Conservation (phyloP, 2,113 vertebrate species). For the Pygoscelis adeliae region DNA sequence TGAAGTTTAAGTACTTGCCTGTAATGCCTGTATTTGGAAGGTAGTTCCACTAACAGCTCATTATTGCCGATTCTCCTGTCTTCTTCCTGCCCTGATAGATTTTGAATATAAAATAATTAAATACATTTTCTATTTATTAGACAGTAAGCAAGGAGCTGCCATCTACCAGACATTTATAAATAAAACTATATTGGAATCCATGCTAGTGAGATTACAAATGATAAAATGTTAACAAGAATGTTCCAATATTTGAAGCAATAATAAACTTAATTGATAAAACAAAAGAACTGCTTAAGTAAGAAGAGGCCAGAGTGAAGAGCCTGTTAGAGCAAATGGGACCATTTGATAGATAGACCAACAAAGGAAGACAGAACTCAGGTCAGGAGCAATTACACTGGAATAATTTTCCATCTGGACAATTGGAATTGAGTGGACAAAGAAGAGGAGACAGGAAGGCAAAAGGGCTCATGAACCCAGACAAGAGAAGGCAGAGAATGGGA, state of each 20-base stretch:
- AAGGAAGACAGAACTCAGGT: neutral
- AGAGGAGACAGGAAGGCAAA: neutral
- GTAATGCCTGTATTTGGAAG: neutral
- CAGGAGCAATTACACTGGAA: neutral
- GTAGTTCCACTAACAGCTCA: neutral
- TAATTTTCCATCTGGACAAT: neutral
- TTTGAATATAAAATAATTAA: neutral
- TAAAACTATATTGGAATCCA: neutral
- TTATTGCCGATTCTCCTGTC: neutral
- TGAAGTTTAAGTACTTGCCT: neutral
- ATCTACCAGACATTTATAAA: neutral
- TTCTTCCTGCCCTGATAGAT: neutral
- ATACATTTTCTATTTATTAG: neutral
- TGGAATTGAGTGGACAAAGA: neutral
- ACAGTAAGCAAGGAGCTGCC: neutral
- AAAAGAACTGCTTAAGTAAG: neutral
- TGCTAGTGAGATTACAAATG: neutral
- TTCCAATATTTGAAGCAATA: neutral
- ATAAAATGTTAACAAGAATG: neutral
- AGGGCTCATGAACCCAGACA: neutral
- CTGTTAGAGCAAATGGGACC: neutral
- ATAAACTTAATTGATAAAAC: neutral
- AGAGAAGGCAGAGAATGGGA: neutral
- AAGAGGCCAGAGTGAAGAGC: neutral
- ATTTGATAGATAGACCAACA: neutral